These are phyloP conservation scores for Hipposideros armiger DNA, from an alignment of 2,113 vertebrate genomes.

Conservation along the genomic window DNA sequence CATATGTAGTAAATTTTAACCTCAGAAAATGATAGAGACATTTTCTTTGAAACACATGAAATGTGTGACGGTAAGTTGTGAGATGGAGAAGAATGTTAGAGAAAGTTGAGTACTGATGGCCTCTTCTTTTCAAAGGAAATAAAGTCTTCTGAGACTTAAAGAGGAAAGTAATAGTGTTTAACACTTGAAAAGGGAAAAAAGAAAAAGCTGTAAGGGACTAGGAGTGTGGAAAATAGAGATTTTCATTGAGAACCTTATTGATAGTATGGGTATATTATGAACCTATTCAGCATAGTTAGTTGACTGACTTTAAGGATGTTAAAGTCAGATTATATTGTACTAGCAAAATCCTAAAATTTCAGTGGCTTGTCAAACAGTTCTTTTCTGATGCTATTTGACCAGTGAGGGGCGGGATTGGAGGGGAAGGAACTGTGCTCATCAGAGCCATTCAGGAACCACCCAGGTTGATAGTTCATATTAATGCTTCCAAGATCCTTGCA, in stretches of 20 bases:
- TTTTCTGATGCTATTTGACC: background rate
- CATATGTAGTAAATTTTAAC: background rate
- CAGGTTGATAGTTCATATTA: background rate
- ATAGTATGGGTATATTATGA: background rate
- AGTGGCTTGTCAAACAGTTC: background rate
- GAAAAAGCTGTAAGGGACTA: background rate
- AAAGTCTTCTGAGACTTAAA: background rate
- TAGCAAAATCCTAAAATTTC: background rate
- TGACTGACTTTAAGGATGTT: background rate
- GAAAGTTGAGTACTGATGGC: background rate
- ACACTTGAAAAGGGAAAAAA: background rate
- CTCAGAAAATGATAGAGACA: background rate
- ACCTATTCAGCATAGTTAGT: background rate
- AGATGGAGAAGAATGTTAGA: background rate
- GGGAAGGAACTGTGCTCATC: background rate
- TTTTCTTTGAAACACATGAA: constrained; percentile 28
- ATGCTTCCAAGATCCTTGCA: background rate
- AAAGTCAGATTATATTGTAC: background rate
- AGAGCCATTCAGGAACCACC: background rate
- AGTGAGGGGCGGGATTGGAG: background rate
- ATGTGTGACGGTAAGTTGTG: background rate
- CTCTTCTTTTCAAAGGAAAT: background rate
- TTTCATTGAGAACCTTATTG: background rate
- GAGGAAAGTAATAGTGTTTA: background rate
- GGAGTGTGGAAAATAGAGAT: background rate